These are phyloP conservation scores for Dipodomys stephensi DNA, from an alignment of 2,113 vertebrate species.

Conservation along the genomic window DNA sequence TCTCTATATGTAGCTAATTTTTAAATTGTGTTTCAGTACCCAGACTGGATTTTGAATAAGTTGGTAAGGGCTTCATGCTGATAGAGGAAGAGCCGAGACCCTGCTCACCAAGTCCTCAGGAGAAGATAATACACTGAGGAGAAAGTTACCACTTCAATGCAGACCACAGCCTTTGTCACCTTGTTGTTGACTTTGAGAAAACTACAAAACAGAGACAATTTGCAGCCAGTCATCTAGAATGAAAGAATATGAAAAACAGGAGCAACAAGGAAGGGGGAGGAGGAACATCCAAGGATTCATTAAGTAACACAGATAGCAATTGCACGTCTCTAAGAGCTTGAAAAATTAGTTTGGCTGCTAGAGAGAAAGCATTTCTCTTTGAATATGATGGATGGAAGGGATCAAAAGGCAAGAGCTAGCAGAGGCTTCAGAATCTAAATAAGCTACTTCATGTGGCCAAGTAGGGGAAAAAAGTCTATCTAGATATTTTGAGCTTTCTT, in stretches of 20 bases:
- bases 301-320: conserved; percentile 24
- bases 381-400: conserved; percentile 64
- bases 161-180: background rate
- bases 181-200: conserved; percentile 55
- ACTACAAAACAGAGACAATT: conserved; percentile 13
- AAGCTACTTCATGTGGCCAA: conserved; percentile 19
- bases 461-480: conserved; percentile 7
- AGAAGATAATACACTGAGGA: background rate
- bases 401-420: conserved; percentile 59
- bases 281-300: background rate
- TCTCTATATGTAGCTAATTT: background rate
- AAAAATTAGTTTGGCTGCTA: conserved; percentile 37
- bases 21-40: background rate
- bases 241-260: conserved; percentile 12
- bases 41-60: background rate
- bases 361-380: conserved; percentile 52
- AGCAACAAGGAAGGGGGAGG: conserved; percentile 23
- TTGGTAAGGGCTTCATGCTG: background rate
- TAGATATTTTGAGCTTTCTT: conserved; percentile 44
- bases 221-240: conserved; percentile 15
- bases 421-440: conserved; percentile 63
- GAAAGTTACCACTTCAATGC: background rate
- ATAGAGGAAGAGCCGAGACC: background rate
- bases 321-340: background rate
- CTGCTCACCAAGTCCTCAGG: background rate